These are phyloP conservation scores for Portevinia maculata DNA, from an alignment of 2,888 invertebrate genomes.

Conservation along the genomic window DNA sequence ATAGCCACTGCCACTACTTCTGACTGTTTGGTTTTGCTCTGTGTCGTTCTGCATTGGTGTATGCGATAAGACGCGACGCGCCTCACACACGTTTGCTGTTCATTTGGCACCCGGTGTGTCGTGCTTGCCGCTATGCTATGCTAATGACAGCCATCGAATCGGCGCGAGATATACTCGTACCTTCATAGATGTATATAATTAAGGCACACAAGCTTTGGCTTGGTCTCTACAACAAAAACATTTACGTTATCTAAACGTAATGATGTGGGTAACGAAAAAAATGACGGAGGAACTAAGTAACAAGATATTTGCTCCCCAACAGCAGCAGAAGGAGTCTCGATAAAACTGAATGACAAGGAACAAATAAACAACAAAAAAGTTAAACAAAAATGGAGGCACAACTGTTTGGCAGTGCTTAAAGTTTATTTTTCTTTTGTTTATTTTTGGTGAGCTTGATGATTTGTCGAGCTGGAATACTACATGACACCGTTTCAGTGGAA, in stretches of 20 bases:
- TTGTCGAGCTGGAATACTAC: slow-evolving; percentile 22
- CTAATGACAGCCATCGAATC: slow-evolving; percentile 50
- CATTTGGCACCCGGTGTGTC: slow-evolving; percentile 43
- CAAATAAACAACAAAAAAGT: slow-evolving; percentile 40
- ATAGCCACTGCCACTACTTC: slow-evolving; percentile 5
- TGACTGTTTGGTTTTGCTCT: neutral
- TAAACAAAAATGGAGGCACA: slow-evolving; percentile 46
- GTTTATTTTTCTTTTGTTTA: slow-evolving; percentile 24
- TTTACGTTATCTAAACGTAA: slow-evolving; percentile 25
- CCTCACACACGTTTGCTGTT: slow-evolving; percentile 25
- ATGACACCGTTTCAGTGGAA: slow-evolving; percentile 46
- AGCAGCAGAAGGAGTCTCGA: slow-evolving; percentile 19
- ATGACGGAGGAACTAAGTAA: slow-evolving; percentile 23
- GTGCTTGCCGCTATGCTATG: slow-evolving; percentile 57
- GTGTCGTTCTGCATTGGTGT: neutral
- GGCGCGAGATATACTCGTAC: neutral
- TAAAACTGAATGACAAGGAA: slow-evolving; percentile 63
- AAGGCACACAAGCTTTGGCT: slow-evolving; percentile 22
- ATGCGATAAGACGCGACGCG: slow-evolving; percentile 39
- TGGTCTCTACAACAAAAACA: slow-evolving; percentile 2
- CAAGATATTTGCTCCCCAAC: slow-evolving; percentile 26
- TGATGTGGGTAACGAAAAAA: slow-evolving; percentile 24
- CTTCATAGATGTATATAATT: neutral
- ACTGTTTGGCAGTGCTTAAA: slow-evolving; percentile 54
- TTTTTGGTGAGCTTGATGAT: slow-evolving; percentile 17